These are phyloP conservation scores for Ctenosaura bakeri DNA, from an alignment of 2,797 vertebrate species.

Conservation along the genomic window DNA sequence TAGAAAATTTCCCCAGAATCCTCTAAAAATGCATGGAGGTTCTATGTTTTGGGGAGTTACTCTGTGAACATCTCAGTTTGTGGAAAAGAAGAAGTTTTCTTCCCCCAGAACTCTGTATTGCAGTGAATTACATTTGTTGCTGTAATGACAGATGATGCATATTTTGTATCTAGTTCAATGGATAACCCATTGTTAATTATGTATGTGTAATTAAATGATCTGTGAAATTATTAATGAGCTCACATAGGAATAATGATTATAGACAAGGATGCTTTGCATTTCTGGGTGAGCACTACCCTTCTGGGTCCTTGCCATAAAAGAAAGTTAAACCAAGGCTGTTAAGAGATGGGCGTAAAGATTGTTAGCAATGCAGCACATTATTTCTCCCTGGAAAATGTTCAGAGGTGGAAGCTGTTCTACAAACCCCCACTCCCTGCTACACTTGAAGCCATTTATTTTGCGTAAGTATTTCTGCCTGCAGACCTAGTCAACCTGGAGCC, in stretches of 20 bases:
- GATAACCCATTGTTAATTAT: neutral
- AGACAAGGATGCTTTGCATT: neutral
- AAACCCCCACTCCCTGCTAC: neutral
- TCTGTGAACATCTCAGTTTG: no score
- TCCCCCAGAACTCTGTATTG: no score
- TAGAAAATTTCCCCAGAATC: neutral
- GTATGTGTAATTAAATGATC: neutral
- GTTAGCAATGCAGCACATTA: neutral
- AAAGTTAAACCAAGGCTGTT: neutral
- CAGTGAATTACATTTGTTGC: no score
- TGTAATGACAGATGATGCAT: no score
- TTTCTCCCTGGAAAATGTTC: neutral
- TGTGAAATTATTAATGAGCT: neutral
- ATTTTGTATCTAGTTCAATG: no score
- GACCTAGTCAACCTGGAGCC: neutral
- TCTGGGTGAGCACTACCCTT: neutral
- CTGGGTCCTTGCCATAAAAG: neutral
- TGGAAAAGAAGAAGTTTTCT: no score
- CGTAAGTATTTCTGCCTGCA: neutral
- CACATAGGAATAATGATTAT: constrained; percentile 2
- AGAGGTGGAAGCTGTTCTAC: neutral
- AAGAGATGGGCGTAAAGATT: neutral
- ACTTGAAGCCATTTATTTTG: neutral
- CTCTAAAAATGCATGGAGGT: neutral
- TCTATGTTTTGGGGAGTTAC: neutral